Conservation (phyloP, 2,888 invertebrate genomes). For the Sturmia bella region DNA sequence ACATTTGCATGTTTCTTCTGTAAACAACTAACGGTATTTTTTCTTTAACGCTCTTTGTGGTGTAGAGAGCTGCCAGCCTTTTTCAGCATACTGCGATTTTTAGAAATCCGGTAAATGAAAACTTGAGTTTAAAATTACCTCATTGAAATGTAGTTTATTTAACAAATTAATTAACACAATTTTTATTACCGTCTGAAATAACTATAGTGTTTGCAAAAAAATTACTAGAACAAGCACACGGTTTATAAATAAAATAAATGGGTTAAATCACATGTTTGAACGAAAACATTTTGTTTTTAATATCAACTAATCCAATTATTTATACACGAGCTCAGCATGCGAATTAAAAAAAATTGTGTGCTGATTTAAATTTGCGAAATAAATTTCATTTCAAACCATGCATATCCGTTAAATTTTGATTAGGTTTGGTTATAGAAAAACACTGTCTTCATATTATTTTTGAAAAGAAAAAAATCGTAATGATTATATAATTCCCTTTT, state of each 20-base stretch:
- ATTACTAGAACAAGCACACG: neutral
- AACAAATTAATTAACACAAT: constrained; percentile 19
- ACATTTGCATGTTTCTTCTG: neutral
- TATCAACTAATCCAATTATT: neutral
- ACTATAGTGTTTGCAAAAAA: constrained; percentile 15
- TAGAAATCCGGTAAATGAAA: too few species aligned
- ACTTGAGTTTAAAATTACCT: neutral
- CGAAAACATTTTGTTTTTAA: too few species aligned
- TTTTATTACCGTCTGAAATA: neutral
- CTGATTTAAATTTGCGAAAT: neutral
- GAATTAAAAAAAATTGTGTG: neutral
- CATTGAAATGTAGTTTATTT: constrained; percentile 11
- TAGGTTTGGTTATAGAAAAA: too few species aligned
- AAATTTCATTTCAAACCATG: too few species aligned
- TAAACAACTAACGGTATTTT: too few species aligned
- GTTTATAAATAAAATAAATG: constrained; percentile 9
- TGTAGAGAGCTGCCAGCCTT: too few species aligned
- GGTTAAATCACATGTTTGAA: neutral
- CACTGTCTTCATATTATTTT: too few species aligned
- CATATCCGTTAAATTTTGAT: too few species aligned
- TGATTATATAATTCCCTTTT: too few species aligned
- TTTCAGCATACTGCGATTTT: too few species aligned
- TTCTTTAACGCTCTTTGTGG: too few species aligned
- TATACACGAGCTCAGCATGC: neutral
- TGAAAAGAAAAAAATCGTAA: too few species aligned